Percentiles rank a stretch among this genome's conserved stretches.
These are phyloP conservation scores for Oenanthe melanoleuca DNA, from an alignment of 2,113 vertebrate species.

Conservation along the genomic window DNA sequence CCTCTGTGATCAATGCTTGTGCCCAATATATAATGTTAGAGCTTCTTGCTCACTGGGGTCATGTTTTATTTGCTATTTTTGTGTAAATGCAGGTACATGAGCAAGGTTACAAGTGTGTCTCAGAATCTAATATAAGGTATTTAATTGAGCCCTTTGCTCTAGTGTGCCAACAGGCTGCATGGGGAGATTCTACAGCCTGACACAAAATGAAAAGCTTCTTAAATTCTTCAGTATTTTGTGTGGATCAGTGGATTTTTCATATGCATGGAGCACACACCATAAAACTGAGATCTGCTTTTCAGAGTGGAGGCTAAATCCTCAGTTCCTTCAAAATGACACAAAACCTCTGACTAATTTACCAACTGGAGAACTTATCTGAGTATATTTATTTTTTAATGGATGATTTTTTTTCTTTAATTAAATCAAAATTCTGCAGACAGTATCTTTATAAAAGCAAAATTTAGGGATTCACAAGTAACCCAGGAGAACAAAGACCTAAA, in stretches of 20 bases:
- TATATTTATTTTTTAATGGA: background rate
- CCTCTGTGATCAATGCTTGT: background rate
- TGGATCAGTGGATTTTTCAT: background rate
- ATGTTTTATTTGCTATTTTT: background rate
- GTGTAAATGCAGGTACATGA: background rate
- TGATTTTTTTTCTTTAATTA: background rate
- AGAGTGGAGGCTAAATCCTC: background rate
- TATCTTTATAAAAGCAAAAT: background rate
- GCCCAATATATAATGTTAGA: background rate
- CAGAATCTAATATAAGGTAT: background rate
- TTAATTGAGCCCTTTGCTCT: background rate
- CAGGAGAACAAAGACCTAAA: background rate
- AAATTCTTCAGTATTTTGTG: background rate
- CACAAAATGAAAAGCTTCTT: background rate
- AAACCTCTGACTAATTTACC: background rate
- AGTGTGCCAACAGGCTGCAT: background rate
- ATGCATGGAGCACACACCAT: background rate
- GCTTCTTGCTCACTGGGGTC: background rate
- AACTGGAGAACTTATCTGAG: background rate
- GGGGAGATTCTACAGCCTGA: background rate
- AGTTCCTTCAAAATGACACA: background rate
- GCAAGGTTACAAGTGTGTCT: background rate
- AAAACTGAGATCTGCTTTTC: background rate
- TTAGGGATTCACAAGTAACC: background rate
- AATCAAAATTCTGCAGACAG: background rate